phyloP scores from a whole-genome alignment of 2,113 vertebrate species.

The Embiotoca jacksoni region DNA sequence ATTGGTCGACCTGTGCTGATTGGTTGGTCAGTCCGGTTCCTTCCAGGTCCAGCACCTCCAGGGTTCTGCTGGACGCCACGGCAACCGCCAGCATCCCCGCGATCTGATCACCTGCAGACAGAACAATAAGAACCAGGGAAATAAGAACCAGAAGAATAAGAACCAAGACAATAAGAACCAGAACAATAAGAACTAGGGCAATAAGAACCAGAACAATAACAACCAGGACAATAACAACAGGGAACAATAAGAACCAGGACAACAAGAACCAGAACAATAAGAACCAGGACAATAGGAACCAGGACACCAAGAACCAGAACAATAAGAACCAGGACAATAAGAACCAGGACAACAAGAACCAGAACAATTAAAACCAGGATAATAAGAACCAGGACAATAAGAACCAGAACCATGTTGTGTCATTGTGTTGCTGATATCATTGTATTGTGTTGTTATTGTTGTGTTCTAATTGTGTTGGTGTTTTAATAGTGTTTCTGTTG shows the following conservation, averaged over 20 bases:
- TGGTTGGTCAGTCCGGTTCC: constrained; percentile 96
- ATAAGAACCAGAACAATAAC: too few relatives aligned
- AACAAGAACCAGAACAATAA: too few relatives aligned
- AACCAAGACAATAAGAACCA: not conserved
- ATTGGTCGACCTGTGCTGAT: constrained; percentile 90
- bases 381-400: not conserved
- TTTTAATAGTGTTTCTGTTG: too few relatives aligned
- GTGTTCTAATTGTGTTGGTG: too few relatives aligned
- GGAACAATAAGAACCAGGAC: too few relatives aligned
- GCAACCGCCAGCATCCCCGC: constrained; percentile 95
- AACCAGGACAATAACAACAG: too few relatives aligned
- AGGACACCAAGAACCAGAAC: too few relatives aligned
- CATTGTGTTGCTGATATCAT: too few relatives aligned
- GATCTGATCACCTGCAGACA: constrained; percentile 91
- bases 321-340: not conserved
- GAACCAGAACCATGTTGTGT: not conserved
- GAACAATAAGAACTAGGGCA: too few relatives aligned
- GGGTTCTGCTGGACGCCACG: constrained; percentile 95
- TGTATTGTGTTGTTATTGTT: too few relatives aligned
- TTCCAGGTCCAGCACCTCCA: constrained; percentile 95
- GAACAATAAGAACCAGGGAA: constrained; percentile 40
- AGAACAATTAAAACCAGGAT: constrained; percentile 43
- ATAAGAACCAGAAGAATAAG: not conserved
- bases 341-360: not conserved
- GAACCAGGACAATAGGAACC: too few relatives aligned